Percentiles rank a stretch among this genome's conserved stretches.
phyloP scores from a whole-genome alignment of 2,888 invertebrate species.

The Oscheius sp. region DNA sequence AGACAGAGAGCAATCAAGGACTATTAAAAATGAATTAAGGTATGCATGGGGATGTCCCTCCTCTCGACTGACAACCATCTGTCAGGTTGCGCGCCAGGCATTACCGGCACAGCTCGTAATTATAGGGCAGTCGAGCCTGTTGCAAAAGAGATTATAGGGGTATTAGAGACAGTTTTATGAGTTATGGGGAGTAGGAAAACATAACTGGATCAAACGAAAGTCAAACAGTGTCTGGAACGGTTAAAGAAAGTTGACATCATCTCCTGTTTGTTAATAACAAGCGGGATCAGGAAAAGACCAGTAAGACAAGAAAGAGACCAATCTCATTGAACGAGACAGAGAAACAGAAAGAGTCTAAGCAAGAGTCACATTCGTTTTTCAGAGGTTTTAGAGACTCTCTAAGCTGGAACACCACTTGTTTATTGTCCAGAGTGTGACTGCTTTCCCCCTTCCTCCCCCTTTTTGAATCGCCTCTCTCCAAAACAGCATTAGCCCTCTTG shows the following conservation, averaged over 20 bases:
- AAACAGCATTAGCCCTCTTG: too few species aligned
- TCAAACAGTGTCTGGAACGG: background rate
- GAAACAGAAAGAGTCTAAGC: too few species aligned
- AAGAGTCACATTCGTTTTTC: too few species aligned
- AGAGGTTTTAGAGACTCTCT: too few species aligned
- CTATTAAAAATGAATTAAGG: background rate
- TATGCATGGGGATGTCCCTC: background rate
- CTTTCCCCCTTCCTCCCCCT: too few species aligned
- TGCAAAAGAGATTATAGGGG: background rate
- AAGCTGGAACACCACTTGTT: background rate
- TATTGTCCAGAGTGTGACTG: background rate
- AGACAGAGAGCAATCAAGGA: background rate
- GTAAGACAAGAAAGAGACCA: too few species aligned
- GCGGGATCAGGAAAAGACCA: too few species aligned
- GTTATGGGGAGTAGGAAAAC: background rate
- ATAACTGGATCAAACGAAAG: background rate
- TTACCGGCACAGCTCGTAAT: conserved; percentile 22
- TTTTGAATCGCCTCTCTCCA: too few species aligned
- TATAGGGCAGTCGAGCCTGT: conserved; percentile 6
- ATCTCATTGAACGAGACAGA: too few species aligned
- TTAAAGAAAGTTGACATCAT: background rate
- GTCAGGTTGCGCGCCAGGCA: conserved; percentile 7
- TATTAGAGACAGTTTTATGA: background rate
- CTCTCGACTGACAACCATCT: conserved; percentile 28
- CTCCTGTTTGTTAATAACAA: too few species aligned